Conservation (phyloP, 2,797 vertebrate species). For the Myoxocephalus aenaeus region DNA sequence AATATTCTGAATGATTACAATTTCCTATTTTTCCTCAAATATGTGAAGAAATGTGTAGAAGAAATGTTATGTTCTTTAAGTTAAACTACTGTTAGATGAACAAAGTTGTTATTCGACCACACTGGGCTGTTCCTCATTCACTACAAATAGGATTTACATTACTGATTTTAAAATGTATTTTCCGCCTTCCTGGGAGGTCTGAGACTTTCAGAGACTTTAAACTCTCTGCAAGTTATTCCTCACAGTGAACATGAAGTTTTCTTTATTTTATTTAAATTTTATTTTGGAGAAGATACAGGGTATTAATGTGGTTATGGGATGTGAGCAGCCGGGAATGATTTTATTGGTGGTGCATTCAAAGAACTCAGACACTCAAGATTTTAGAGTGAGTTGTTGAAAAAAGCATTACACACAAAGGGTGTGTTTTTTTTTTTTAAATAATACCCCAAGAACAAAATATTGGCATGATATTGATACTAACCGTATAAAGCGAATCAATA, state of each 20-base stretch:
- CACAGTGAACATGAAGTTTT: not conserved
- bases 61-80: not conserved
- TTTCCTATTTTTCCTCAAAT: not conserved
- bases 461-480: not conserved
- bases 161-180: not conserved
- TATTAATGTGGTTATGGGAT: slow-evolving; percentile 12
- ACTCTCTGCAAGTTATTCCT: not conserved
- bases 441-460: not conserved
- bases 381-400: not conserved
- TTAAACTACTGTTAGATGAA: not conserved
- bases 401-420: not conserved
- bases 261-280: slow-evolving; percentile 9
- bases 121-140: slow-evolving; percentile 2
- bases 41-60: slow-evolving; percentile 7
- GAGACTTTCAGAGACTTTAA: not conserved
- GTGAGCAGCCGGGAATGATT: not conserved
- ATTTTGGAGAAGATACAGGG: not conserved
- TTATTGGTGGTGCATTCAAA: not conserved
- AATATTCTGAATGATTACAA: not conserved
- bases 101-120: not conserved
- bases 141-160: not conserved
- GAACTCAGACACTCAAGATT: not conserved
- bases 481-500: not conserved
- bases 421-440: not conserved
- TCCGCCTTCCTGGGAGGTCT: not conserved